Evolutionary conservation across 2,113 vertebrate genomes (phyloP).

Genomic region (Gymnarchus niloticus): DNA sequence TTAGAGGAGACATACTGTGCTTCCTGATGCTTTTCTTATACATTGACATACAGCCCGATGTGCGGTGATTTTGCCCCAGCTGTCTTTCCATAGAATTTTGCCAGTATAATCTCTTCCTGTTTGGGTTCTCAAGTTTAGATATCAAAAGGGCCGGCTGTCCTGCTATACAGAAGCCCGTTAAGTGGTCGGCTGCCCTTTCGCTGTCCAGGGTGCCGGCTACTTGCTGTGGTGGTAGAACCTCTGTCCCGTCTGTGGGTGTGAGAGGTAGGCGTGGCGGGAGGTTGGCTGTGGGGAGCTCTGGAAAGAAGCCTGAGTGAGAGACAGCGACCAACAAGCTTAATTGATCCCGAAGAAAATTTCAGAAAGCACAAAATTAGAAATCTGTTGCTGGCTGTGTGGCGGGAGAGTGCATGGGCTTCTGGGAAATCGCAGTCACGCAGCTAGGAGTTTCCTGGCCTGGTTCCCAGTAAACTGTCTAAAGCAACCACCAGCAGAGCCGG

Average conservation of each 20-base stretch:
- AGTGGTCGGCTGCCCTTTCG: no score
- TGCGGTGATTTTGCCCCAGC: neutral
- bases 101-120: neutral
- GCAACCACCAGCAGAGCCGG: no score
- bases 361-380: neutral
- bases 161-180: no score
- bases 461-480: no score
- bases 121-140: no score
- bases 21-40: neutral
- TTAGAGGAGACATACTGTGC: neutral
- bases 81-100: neutral
- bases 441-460: neutral
- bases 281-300: constrained; percentile 60
- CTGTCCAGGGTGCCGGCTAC: constrained; percentile 18
- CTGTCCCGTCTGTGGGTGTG: constrained; percentile 62
- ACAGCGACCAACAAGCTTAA: no score
- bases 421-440: neutral
- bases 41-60: neutral
- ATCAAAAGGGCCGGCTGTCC: no score
- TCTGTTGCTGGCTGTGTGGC: neutral
- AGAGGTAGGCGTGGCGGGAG: constrained; percentile 65
- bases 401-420: no score
- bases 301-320: constrained; percentile 68
- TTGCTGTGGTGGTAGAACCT: constrained; percentile 68
- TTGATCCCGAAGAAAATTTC: constrained; percentile 4